phyloP scores from a whole-genome alignment of 1,140 invertebrate species.

The Sarcophaga peregrina region DNA sequence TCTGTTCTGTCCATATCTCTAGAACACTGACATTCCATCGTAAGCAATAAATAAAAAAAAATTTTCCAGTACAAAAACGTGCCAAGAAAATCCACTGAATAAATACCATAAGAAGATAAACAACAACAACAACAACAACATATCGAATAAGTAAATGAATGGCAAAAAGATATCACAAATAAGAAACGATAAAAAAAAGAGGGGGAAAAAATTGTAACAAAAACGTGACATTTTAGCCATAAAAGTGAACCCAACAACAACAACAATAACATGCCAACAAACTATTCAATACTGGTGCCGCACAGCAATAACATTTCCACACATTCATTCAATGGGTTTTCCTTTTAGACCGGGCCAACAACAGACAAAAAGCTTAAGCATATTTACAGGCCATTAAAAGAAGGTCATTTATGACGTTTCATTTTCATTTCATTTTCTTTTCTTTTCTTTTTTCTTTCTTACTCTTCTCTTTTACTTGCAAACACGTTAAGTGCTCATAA shows the following conservation, averaged over 20 bases:
- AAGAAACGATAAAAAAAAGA: neutral
- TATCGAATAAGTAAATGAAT: neutral
- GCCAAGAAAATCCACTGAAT: neutral
- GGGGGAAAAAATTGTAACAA: slow-evolving; percentile 8
- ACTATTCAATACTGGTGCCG: no score
- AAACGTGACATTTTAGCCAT: slow-evolving; percentile 16
- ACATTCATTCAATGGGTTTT: no score
- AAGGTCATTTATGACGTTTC: no score
- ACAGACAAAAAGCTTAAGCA: no score
- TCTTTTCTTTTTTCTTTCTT: no score
- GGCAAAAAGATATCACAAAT: neutral
- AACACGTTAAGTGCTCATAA: no score
- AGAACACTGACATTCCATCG: neutral
- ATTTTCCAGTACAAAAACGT: slow-evolving; percentile 7
- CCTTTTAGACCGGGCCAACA: no score
- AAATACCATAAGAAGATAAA: neutral
- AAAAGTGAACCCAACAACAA: neutral
- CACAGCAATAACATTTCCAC: no score
- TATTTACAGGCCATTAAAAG: no score
- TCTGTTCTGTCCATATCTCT: neutral
- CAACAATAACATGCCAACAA: no score
- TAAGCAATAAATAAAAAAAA: neutral
- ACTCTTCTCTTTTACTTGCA: no score
- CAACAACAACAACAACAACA: neutral
- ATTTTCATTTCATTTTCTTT: no score